Percentiles rank a stretch among this genome's conserved stretches.
Evolutionary conservation across 1,140 invertebrate species (phyloP).

Genomic region (Rhagoletis pomonella): DNA sequence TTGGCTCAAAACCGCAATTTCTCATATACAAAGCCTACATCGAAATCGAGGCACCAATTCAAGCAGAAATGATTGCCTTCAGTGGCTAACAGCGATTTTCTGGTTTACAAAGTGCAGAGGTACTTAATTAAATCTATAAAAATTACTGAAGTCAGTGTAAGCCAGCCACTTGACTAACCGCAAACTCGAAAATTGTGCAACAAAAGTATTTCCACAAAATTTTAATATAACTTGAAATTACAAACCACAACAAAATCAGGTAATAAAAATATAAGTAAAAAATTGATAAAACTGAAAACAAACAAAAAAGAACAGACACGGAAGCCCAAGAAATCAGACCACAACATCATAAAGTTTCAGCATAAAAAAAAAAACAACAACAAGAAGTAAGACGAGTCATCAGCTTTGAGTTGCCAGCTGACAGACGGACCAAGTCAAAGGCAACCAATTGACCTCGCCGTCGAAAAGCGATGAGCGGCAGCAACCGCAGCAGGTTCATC

Average conservation of each 20-base stretch:
- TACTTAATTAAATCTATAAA: neutral
- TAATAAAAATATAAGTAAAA: conserved; percentile 1
- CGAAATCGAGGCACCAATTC: neutral
- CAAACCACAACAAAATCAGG: conserved; percentile 17
- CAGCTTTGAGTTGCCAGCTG: neutral
- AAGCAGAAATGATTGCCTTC: neutral
- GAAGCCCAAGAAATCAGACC: conserved; percentile 18
- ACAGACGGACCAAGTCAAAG: neutral
- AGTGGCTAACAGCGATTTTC: neutral
- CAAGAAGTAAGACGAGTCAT: neutral
- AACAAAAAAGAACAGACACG: neutral
- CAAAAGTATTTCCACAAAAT: neutral
- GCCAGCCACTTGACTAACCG: neutral
- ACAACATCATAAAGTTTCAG: neutral
- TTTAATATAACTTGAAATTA: neutral
- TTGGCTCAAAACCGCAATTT: no score
- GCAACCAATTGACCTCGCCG: conserved; percentile 5
- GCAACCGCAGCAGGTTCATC: conserved; percentile 26
- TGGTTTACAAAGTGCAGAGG: neutral
- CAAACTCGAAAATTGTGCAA: neutral
- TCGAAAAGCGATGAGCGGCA: neutral
- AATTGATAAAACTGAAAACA: neutral
- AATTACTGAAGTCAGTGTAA: neutral
- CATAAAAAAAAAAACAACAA: neutral
- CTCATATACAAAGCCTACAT: no score